Percentiles rank a stretch among this genome's conserved stretches.
phyloP scores from a whole-genome alignment of 2,113 vertebrate genomes.

The Gallinago media region DNA sequence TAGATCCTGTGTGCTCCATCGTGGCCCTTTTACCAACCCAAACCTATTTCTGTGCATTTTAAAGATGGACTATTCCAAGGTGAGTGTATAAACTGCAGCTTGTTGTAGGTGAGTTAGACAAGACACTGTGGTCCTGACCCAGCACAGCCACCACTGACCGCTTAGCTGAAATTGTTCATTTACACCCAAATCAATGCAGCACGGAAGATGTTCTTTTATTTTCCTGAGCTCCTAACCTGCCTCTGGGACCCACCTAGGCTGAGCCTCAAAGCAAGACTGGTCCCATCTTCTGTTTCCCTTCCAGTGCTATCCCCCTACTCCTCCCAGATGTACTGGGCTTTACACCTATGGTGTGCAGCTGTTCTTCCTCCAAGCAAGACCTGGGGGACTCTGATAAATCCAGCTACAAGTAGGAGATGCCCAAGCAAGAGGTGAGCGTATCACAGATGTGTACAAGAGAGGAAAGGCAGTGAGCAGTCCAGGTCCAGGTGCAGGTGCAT shows the following conservation, averaged over 20 bases:
- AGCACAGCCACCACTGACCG: not conserved
- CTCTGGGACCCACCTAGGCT: not conserved
- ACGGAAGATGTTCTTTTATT: not conserved
- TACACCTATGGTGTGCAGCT: not conserved
- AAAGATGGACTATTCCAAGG: not conserved
- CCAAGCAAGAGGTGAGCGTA: not conserved
- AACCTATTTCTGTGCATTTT: not conserved
- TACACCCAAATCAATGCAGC: not conserved
- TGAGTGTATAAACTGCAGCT: not conserved
- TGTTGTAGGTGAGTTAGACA: not conserved
- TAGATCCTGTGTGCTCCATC: not conserved
- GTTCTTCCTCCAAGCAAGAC: not conserved
- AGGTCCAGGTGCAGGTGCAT: not conserved
- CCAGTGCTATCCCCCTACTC: not conserved
- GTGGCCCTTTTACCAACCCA: not conserved
- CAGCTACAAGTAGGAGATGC: not conserved
- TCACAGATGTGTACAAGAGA: fast-evolving
- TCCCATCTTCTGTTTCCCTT: not conserved
- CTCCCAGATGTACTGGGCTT: not conserved
- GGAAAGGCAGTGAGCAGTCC: not conserved
- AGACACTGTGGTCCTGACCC: not conserved
- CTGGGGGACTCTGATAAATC: not conserved
- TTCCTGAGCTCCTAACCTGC: not conserved
- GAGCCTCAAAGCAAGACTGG: not conserved
- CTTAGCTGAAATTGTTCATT: not conserved